phyloP scores from a whole-genome alignment of 2,888 invertebrate species.

The Pegoplata infirma region DNA sequence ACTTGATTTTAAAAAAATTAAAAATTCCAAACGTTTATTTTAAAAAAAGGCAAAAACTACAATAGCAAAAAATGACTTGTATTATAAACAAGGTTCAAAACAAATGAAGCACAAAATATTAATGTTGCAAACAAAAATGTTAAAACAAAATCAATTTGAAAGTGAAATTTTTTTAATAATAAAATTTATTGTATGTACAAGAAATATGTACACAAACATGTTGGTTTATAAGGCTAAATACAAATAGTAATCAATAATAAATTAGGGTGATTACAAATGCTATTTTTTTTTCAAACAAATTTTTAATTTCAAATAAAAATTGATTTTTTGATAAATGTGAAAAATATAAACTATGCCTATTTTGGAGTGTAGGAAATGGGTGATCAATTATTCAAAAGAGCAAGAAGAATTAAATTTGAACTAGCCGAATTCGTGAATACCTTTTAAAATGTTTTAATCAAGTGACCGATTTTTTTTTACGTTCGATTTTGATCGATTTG shows the following conservation, averaged over 20 bases:
- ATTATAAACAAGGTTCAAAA: slow-evolving; percentile 31
- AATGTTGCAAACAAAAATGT: neutral
- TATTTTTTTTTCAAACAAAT: neutral
- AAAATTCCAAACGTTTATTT: neutral
- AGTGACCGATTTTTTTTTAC: no score
- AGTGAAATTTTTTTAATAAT: slow-evolving; percentile 37
- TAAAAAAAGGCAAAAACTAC: neutral
- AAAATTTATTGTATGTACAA: slow-evolving; percentile 11
- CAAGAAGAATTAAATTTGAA: no score
- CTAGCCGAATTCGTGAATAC: no score
- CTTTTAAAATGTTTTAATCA: no score
- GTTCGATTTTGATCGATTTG: no score
- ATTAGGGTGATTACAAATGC: neutral
- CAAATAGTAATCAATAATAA: neutral
- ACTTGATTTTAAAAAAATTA: neutral
- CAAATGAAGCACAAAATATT: slow-evolving; percentile 29
- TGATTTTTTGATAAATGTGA: neutral
- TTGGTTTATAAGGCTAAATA: neutral
- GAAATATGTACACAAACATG: neutral
- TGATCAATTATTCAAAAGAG: no score
- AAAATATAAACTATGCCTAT: neutral
- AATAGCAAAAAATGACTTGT: neutral
- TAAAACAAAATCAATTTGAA: slow-evolving; percentile 31
- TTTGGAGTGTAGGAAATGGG: neutral
- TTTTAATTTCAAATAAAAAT: neutral